A percentile compares a stretch with the other conserved stretches of the same genome.
Conservation (phyloP, 2,888 invertebrate species). For the Caenorhabditis sp. region DNA sequence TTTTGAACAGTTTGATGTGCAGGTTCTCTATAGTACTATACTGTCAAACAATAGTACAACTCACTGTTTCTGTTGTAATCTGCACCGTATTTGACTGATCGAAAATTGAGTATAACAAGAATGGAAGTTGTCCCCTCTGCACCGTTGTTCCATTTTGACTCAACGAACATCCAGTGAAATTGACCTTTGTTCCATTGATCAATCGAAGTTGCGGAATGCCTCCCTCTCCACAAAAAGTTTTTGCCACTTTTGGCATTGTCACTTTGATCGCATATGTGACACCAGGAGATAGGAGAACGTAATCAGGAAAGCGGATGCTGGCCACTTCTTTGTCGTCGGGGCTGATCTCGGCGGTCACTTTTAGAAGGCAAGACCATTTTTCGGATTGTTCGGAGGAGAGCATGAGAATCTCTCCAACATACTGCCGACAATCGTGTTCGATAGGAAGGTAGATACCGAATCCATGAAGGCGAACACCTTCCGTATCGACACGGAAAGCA, state of each 20-base stretch:
- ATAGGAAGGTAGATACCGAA: constrained; percentile 44
- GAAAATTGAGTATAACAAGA: constrained; percentile 80
- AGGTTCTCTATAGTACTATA: too few relatives aligned
- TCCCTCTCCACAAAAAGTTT: constrained; percentile 92
- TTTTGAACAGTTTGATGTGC: too few relatives aligned
- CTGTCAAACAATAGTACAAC: background rate
- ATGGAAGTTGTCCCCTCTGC: constrained; percentile 91
- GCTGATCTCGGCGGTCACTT: constrained; percentile 23
- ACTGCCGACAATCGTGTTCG: constrained; percentile 37
- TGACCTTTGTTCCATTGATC: constrained; percentile 79
- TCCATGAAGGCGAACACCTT: constrained; percentile 85
- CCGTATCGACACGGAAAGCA: constrained; percentile 79
- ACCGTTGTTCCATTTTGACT: constrained; percentile 83
- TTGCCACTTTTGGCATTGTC: constrained; percentile 64
- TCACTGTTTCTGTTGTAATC: constrained; percentile 17
- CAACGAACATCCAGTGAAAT: constrained; percentile 56
- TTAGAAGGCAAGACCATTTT: constrained; percentile 31
- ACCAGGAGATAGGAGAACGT: constrained; percentile 49
- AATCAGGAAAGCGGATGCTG: constrained; percentile 39
- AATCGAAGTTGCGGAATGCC: constrained; percentile 88
- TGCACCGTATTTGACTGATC: constrained; percentile 18
- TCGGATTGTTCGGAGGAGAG: constrained; percentile 32
- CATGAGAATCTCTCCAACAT: constrained; percentile 31
- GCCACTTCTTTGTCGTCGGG: constrained; percentile 40
- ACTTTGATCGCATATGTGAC: constrained; percentile 61